Evolutionary conservation across 1,140 invertebrate species (phyloP).

Genomic region (Stratiolaelaps scimitus): DNA sequence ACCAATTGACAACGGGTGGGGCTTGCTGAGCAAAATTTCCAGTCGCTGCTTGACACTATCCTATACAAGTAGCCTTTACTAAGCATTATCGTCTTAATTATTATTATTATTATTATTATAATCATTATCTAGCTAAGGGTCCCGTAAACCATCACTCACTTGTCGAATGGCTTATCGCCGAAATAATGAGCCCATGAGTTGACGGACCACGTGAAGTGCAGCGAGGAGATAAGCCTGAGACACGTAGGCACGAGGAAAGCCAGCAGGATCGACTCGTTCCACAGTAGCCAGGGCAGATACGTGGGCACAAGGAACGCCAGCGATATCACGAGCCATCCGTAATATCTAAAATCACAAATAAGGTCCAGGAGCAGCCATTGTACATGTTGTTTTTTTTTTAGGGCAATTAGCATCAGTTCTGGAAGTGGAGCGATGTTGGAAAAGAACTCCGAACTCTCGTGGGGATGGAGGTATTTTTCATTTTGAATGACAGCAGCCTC

Average conservation of each 20-base stretch:
- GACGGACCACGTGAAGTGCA: slow-evolving; percentile 88
- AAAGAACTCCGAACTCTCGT: background rate
- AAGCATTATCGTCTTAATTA: too few relatives aligned
- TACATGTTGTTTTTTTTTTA: background rate
- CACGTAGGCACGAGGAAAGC: slow-evolving; percentile 67
- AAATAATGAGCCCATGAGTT: slow-evolving; percentile 88
- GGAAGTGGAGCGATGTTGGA: slow-evolving; percentile 4
- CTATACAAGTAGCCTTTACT: too few relatives aligned
- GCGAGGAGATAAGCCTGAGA: slow-evolving; percentile 65
- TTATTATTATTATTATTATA: too few relatives aligned
- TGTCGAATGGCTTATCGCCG: slow-evolving; percentile 78
- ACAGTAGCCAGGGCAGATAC: slow-evolving; percentile 60
- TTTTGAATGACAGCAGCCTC: too few relatives aligned
- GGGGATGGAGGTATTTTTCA: too few relatives aligned
- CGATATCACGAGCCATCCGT: slow-evolving; percentile 61
- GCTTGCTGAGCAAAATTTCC: too few relatives aligned
- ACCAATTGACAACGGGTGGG: too few relatives aligned
- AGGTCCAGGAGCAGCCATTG: background rate
- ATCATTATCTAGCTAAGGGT: too few relatives aligned
- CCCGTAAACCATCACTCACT: background rate
- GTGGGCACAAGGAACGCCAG: slow-evolving; percentile 74
- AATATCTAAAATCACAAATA: slow-evolving; percentile 46
- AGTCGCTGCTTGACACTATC: too few relatives aligned
- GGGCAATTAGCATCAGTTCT: slow-evolving; percentile 6
- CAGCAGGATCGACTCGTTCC: slow-evolving; percentile 63